Conservation (phyloP, 2,888 invertebrate species). For the Beris morrisii region DNA sequence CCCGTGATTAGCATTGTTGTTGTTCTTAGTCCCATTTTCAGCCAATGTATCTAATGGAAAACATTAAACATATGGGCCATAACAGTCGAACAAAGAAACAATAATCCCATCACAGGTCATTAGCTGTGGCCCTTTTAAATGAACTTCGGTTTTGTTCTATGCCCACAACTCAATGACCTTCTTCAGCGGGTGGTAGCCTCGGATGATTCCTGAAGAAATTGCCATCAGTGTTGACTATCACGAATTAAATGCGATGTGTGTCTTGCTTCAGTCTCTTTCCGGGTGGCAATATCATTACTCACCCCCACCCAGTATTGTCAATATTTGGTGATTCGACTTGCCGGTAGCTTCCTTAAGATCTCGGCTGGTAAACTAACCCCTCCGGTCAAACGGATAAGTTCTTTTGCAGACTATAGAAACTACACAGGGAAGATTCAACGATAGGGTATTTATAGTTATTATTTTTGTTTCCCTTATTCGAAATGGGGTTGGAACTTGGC, state of each 20-base stretch:
- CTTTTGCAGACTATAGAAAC: no score
- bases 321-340: conserved; percentile 1
- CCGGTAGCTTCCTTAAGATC: no score
- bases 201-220: neutral
- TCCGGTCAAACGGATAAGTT: no score
- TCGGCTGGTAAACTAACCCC: no score
- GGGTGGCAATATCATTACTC: conserved; percentile 13
- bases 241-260: neutral
- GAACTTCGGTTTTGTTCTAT: conserved; percentile 21
- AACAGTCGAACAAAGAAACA: conserved; percentile 22
- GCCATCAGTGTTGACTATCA: conserved; percentile 4
- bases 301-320: conserved; percentile 8
- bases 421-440: neutral
- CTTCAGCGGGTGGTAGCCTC: neutral
- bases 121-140: conserved; percentile 29
- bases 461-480: no score
- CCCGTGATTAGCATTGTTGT: conserved; percentile 7
- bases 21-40: neutral
- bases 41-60: conserved; percentile 26
- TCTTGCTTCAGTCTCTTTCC: neutral
- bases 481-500: neutral
- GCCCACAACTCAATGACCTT: conserved; percentile 7
- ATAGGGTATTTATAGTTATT: conserved; percentile 4
- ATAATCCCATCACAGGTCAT: conserved; percentile 33
- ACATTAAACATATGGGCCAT: conserved; percentile 23